Evolutionary conservation across 2,888 invertebrate species (phyloP), one percentile per base, ranked within the genome.

Genomic region (Beris chalybata): DNA sequence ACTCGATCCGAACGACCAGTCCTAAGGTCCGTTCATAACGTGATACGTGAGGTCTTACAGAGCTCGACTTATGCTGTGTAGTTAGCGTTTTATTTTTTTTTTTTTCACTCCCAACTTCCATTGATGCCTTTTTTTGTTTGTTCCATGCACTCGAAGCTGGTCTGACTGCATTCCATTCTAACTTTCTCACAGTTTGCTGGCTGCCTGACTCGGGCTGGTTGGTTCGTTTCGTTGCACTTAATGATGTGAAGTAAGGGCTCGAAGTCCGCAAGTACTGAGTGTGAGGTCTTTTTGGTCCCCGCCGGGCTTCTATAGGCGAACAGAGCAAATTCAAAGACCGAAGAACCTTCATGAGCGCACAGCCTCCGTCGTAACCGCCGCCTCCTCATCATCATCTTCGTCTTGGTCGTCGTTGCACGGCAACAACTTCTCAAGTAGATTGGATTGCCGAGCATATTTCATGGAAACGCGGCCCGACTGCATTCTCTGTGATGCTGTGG

Each of bases 91-190:
- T 31, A 55, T 59, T 59, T 55, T 47, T 64, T 56, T 59, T 59
- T 55, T 47, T 64, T 56, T 47, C 57, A 29, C 50, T 22, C 47
- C 43, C 64, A 54, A 30, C 45, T 57, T 61, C 55, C 67, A 67
- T 64, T 67, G 67, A 67, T 67, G 64, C 53, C 38, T 54, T 64
- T 64, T 64, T 67, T 70, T 69, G 67, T 69, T 68, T 64, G 65
- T 57, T 59, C 65, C 56, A 43, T 69, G 65, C 69, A 72, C 72
- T 71, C 47, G 66, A 66, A 70, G 74, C 75, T 74, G 71, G 79
- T 76, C 76, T 75, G 77, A 79, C 79, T 75, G 78, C 79, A 79
- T 79, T 79, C 79, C 79, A 79, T 77, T 76, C 76, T 78, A 79
- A 78, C 79, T 79, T 79, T 78, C 79, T 79, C 79, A 79, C 78